Percentiles rank a stretch among this genome's conserved stretches.
Evolutionary conservation across 2,797 vertebrate species (phyloP).

Genomic region (Anniella stebbinsi): DNA sequence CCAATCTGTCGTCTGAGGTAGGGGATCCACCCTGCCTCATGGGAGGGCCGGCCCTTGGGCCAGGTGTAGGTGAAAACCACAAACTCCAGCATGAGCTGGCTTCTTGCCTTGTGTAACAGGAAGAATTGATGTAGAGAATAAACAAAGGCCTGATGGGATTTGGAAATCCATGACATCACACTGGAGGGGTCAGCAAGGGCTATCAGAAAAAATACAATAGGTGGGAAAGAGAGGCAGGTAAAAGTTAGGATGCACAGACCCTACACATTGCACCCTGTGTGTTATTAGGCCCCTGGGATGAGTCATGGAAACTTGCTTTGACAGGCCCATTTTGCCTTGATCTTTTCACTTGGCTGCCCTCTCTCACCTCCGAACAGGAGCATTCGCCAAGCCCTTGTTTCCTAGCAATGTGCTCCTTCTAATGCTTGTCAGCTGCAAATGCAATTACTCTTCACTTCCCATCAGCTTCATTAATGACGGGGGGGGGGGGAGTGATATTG

Average conservation of each 20-base stretch:
- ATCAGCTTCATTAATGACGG: constrained; percentile 54
- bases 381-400: constrained; percentile 64
- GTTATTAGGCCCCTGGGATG: constrained; percentile 39
- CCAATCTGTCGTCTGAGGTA: too few species aligned
- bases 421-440: constrained; percentile 72
- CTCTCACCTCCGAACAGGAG: constrained; percentile 43
- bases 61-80: not conserved
- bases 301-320: constrained; percentile 16
- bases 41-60: not conserved
- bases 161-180: not conserved
- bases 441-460: constrained; percentile 63
- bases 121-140: not conserved
- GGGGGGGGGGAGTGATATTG: constrained; percentile 51
- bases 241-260: not conserved
- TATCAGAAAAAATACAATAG: not conserved
- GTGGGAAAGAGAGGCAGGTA: not conserved
- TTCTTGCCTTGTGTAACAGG: not conserved
- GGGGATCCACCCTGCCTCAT: too few species aligned
- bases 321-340: constrained; percentile 60
- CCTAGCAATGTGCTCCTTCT: constrained; percentile 52
- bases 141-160: not conserved
- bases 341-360: constrained; percentile 60
- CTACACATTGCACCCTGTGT: not conserved
- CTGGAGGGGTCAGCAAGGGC: not conserved
- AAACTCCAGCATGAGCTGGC: not conserved